Percentiles rank a stretch among this genome's conserved stretches.
Evolutionary conservation across 2,888 invertebrate genomes (phyloP).

Genomic region (Galerucella pusilla): DNA sequence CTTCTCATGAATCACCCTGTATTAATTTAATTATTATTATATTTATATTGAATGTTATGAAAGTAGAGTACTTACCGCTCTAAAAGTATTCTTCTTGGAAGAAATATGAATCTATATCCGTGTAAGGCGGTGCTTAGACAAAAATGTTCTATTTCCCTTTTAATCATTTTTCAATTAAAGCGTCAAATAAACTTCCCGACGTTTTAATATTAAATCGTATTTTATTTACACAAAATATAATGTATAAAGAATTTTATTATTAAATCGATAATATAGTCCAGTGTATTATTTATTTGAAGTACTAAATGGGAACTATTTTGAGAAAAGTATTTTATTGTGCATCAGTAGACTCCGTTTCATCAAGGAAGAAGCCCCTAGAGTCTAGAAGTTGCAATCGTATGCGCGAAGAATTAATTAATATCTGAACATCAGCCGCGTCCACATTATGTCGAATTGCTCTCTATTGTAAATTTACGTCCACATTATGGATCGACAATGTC

Average conservation of each 20-base stretch:
- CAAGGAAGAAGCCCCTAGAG: too few relatives aligned
- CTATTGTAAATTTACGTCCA: too few relatives aligned
- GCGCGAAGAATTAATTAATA: too few relatives aligned
- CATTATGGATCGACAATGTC: too few relatives aligned
- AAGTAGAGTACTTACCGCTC: constrained; percentile 68
- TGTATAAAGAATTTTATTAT: neutral
- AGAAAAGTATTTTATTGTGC: too few relatives aligned
- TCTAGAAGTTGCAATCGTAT: too few relatives aligned
- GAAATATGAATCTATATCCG: constrained; percentile 76
- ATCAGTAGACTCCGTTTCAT: too few relatives aligned
- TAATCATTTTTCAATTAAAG: constrained; percentile 33
- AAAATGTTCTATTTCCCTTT: constrained; percentile 66
- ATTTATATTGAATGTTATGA: neutral
- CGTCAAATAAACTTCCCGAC: neutral
- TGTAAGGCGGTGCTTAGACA: constrained; percentile 77
- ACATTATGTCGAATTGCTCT: too few relatives aligned
- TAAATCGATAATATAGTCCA: neutral
- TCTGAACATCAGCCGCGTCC: too few relatives aligned
- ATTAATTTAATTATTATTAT: too few relatives aligned
- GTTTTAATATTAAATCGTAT: neutral
- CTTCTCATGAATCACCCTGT: too few relatives aligned
- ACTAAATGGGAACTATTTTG: neutral
- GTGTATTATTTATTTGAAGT: neutral
- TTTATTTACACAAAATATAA: neutral
- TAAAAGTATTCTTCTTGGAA: constrained; percentile 67